Base-by-base conservation (phyloP, 2,888 invertebrate species). In the Emmelina monodactyla region DNA sequence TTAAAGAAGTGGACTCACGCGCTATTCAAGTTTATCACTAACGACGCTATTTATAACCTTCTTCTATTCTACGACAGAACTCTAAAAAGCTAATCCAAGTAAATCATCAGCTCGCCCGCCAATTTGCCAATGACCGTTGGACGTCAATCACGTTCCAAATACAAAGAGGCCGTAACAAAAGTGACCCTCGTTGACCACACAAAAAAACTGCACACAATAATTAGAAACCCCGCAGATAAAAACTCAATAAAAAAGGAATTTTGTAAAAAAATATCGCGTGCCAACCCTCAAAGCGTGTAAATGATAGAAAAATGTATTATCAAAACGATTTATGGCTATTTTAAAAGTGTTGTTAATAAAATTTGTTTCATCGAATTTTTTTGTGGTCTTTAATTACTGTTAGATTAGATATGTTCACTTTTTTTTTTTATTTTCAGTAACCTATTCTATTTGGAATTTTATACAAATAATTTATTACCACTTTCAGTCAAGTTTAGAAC, bases 121-220 rank as follows among this genome's bases (percentile, higher is more conserved):
- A 67, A 68, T 66, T 66, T 55, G 57, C 59, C 53, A 72, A 58
- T 71, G 67, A 70, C 75, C 73, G 73, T 72, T 71, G 66, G 49
- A 63, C 71, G 78, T 76, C 76, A 75, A 71, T 76, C 76, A 78
- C n/a, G n/a, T 69, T 70, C 61, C 3, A 2, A 9, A n/a, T 25
- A 25, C 3, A 59, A 44, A 45, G 60, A 53, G 50, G 54, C 51
- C 45, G 50, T 53, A 51, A 51, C 50, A 68, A 70, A 72, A 66
- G 66, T 78, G 78, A 76, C 78, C 78, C 71, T 72, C 70, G 62
- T 66, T 76, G 78, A 76, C 78, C 78, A 67, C 54, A 61, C 56
- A 68, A 68, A 69, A 68, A 57, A 47, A 14, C 30, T 28, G 31
- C 25, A 33, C 33, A 47, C 48, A 49, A 49, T 40, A 38, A 56